Percentiles rank a stretch among this genome's conserved stretches.
phyloP scores from a whole-genome alignment of 2,888 invertebrate species.

The Biston stratarius region DNA sequence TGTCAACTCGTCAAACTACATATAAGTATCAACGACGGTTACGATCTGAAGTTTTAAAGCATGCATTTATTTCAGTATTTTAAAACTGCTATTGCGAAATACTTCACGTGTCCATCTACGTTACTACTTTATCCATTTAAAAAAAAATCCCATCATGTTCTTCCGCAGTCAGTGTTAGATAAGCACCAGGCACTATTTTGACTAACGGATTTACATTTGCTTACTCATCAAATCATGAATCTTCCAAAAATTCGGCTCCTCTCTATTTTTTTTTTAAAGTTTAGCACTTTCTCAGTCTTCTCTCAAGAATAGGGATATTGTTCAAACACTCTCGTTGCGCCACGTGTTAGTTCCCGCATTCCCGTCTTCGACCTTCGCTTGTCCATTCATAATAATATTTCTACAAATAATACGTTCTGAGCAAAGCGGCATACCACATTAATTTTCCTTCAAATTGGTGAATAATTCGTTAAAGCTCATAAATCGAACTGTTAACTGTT shows the following conservation, averaged over 20 bases:
- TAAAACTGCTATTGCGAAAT: no score
- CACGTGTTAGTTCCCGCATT: slow-evolving; percentile 26
- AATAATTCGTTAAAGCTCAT: slow-evolving; percentile 53
- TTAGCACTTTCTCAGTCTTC: neutral
- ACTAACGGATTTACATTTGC: no score
- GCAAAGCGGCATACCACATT: slow-evolving; percentile 54
- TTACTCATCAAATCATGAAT: neutral
- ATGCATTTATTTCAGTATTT: no score
- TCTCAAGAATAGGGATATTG: neutral
- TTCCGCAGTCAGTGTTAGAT: no score
- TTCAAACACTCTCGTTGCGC: neutral
- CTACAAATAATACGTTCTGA: slow-evolving; percentile 39
- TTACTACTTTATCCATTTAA: no score
- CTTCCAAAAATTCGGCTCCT: no score
- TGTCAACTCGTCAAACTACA: no score
- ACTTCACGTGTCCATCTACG: no score
- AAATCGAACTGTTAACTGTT: slow-evolving; percentile 46
- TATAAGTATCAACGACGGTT: no score
- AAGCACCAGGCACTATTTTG: no score
- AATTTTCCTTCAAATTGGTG: slow-evolving; percentile 52
- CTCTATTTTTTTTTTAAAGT: neutral
- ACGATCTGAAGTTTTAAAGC: no score
- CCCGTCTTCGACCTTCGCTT: slow-evolving; percentile 37
- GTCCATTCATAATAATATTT: slow-evolving; percentile 37
- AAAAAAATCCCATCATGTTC: no score